Evolutionary conservation across 2,113 vertebrate species (phyloP).

Genomic region (Tinamus guttatus): DNA sequence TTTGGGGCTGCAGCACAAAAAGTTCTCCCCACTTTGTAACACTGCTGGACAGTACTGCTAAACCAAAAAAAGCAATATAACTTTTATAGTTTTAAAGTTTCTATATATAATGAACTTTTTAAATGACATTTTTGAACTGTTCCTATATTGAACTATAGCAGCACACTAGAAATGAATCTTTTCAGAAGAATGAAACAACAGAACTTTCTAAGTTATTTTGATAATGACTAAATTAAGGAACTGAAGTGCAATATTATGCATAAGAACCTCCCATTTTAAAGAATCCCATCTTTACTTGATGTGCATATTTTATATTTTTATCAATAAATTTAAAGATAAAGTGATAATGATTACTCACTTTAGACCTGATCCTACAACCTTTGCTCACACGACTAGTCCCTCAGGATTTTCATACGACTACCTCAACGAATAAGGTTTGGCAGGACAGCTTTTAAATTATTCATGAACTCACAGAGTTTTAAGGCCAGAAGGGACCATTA

Average conservation of each 20-base stretch:
- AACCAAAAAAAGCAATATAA: neutral
- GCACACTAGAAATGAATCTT: neutral
- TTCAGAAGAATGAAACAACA: neutral
- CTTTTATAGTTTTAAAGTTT: no score
- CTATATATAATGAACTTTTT: neutral
- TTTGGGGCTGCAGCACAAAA: neutral
- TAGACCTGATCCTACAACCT: constrained; percentile 60
- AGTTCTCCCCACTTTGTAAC: neutral
- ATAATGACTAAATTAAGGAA: neutral
- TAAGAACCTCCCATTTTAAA: neutral
- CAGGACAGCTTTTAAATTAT: constrained; percentile 63
- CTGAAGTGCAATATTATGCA: neutral
- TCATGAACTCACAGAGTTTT: constrained; percentile 64
- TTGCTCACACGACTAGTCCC: constrained; percentile 19
- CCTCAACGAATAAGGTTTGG: constrained; percentile 6
- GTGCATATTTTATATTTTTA: constrained; percentile 43
- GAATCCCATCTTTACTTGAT: neutral
- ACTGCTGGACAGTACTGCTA: neutral
- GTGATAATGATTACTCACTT: constrained; percentile 54
- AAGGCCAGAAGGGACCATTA: constrained; percentile 66
- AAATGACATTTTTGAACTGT: neutral
- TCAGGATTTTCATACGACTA: constrained; percentile 36
- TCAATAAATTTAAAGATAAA: constrained; percentile 60
- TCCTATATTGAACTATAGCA: neutral
- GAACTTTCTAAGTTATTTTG: neutral